Conservation (phyloP, 2,113 vertebrate species). For the Hepsetus odoe region DNA sequence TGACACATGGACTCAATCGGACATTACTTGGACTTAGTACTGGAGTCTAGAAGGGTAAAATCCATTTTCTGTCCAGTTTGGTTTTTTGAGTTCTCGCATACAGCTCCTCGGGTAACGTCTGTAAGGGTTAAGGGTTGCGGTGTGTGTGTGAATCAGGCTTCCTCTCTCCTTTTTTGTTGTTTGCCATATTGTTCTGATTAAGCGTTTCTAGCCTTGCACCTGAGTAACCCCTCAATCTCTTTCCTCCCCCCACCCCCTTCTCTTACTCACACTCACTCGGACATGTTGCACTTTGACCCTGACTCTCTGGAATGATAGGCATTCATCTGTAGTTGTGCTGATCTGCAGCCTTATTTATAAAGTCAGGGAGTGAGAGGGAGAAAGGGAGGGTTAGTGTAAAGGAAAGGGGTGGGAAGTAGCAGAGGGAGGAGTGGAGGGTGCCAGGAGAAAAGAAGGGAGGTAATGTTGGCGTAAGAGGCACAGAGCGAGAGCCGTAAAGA, state of each 20-base stretch:
- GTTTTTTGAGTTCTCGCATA: no score
- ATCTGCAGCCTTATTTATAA: slow-evolving; percentile 73
- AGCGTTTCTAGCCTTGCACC: slow-evolving; percentile 16
- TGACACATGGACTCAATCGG: no score
- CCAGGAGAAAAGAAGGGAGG: slow-evolving; percentile 32
- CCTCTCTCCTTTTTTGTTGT: slow-evolving; percentile 10
- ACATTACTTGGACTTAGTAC: no score
- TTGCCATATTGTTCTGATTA: slow-evolving; percentile 31
- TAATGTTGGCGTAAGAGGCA: slow-evolving; percentile 39
- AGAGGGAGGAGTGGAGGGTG: slow-evolving; percentile 44
- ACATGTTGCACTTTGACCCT: slow-evolving; percentile 75
- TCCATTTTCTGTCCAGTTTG: no score
- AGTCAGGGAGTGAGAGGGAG: slow-evolving; percentile 59
- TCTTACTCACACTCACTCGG: slow-evolving; percentile 46
- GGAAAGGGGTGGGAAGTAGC: slow-evolving; percentile 74
- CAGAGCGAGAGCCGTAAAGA: slow-evolving; percentile 17
- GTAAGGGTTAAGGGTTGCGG: no score
- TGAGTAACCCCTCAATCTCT: slow-evolving; percentile 9
- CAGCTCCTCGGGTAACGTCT: no score
- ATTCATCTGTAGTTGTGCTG: slow-evolving; percentile 80
- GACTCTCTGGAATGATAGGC: slow-evolving; percentile 89
- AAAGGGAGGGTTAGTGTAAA: slow-evolving; percentile 73
- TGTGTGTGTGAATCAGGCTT: background rate
- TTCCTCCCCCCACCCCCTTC: background rate
- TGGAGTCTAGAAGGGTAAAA: no score